Percentiles rank a stretch among this genome's conserved stretches.
These are phyloP conservation scores for Cololabis saira DNA, from an alignment of 2,113 vertebrate species.

Conservation along the genomic window DNA sequence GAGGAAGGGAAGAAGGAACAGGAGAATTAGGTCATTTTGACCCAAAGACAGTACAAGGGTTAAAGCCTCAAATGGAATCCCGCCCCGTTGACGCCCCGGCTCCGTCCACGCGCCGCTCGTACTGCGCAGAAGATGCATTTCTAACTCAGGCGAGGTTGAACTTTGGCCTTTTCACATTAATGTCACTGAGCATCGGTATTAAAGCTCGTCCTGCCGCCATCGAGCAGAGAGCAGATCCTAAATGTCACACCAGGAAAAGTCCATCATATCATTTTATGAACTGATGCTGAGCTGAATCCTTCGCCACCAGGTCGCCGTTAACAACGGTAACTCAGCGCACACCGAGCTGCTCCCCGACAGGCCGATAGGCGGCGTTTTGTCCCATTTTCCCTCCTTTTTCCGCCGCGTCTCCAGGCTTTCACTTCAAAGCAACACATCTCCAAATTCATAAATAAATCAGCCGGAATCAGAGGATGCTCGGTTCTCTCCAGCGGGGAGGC, in stretches of 20 bases:
- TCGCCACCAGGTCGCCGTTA: background rate
- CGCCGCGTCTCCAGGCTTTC: conserved; percentile 37
- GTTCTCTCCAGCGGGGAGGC: conserved; percentile 32
- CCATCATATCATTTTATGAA: background rate
- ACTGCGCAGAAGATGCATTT: background rate
- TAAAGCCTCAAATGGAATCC: no score
- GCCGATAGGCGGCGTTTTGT: conserved; percentile 72
- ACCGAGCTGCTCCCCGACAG: conserved; percentile 17
- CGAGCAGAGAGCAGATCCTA: background rate
- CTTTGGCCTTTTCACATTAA: background rate
- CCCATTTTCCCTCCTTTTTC: conserved; percentile 52
- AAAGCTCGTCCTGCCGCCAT: background rate
- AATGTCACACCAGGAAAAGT: conserved; percentile 3
- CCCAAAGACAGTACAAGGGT: no score
- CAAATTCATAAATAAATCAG: conserved; percentile 73
- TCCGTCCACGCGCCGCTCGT: background rate
- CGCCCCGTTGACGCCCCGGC: no score
- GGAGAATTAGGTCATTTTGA: no score
- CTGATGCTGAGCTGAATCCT: no score
- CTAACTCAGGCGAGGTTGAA: background rate
- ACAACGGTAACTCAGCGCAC: conserved; percentile 1
- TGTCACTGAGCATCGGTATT: no score
- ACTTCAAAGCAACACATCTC: conserved; percentile 70
- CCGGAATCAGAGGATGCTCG: conserved; percentile 6
- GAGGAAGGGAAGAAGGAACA: no score